These are phyloP conservation scores for Gadus macrocephalus DNA, from an alignment of 2,113 vertebrate species.

Conservation along the genomic window DNA sequence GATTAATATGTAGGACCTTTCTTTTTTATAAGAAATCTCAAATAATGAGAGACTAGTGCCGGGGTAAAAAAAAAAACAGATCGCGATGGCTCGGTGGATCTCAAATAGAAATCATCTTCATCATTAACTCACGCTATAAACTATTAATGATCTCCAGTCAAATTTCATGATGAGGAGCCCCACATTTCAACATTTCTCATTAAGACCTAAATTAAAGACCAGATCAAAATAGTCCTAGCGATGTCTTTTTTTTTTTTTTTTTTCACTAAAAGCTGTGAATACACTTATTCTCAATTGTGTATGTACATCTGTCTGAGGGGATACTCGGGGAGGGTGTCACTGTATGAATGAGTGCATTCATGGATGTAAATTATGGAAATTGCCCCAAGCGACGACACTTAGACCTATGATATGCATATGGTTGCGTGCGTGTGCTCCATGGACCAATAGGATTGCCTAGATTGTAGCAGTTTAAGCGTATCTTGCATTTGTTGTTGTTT, in stretches of 20 bases:
- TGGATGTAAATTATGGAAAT: background rate
- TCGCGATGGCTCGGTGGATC: conserved; percentile 43
- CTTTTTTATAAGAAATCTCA: conserved; percentile 28
- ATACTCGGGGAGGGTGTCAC: background rate
- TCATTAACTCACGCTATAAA: conserved; percentile 67
- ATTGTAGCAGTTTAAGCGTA: background rate
- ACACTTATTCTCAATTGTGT: background rate
- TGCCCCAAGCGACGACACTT: background rate
- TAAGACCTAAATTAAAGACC: conserved; percentile 53
- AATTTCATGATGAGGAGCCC: conserved; percentile 56
- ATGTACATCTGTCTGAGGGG: background rate
- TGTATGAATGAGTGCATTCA: background rate
- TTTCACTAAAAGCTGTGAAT: background rate
- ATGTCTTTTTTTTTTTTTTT: conserved; percentile 15
- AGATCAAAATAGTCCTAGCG: conserved; percentile 49
- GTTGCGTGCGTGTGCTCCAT: conserved; percentile 6
- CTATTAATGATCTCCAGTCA: conserved; percentile 66
- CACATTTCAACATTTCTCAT: conserved; percentile 57
- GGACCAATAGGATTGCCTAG: too few species aligned
- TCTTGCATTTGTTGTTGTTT: background rate
- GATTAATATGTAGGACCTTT: conserved; percentile 42
- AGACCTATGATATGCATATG: background rate
- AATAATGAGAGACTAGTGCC: conserved; percentile 54
- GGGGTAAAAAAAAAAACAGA: conserved; percentile 37
- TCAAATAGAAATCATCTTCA: conserved; percentile 60